phyloP scores from a whole-genome alignment of 1,140 invertebrate species.

The Drosophila setifemur region DNA sequence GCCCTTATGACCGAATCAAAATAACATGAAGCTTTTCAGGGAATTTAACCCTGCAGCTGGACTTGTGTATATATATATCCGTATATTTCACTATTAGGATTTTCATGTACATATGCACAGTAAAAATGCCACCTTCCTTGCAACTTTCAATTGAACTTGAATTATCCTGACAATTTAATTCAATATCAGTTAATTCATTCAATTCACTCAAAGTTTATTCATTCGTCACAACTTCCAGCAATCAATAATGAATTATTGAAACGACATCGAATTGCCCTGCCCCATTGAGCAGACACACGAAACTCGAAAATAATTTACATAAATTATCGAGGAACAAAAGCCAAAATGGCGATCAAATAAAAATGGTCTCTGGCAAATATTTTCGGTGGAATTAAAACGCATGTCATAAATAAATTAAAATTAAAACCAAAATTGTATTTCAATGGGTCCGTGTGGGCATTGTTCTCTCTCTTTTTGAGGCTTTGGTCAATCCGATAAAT shows the following conservation, averaged over 20 bases:
- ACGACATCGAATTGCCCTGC: constrained; percentile 1
- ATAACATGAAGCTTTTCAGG: background rate
- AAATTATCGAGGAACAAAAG: constrained; percentile 65
- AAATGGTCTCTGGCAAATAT: constrained; percentile 36
- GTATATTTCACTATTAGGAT: too few relatives aligned
- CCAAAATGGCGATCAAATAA: constrained; percentile 19
- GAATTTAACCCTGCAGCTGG: background rate
- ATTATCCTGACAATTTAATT: constrained; percentile 26
- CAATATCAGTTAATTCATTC: constrained; percentile 14
- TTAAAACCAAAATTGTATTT: constrained; percentile 61
- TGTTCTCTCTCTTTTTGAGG: constrained; percentile 8
- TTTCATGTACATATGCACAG: too few relatives aligned
- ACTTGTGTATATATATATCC: background rate
- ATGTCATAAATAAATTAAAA: constrained; percentile 63
- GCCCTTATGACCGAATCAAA: background rate
- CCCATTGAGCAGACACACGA: constrained; percentile 20
- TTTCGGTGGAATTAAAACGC: constrained; percentile 46
- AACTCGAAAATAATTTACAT: constrained; percentile 60
- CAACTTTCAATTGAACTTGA: background rate
- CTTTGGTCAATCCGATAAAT: constrained; percentile 31
- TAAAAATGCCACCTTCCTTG: too few relatives aligned
- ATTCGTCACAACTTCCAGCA: constrained; percentile 20
- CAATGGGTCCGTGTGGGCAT: constrained; percentile 1
- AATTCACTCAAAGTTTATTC: constrained; percentile 18
- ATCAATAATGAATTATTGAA: constrained; percentile 37